Base-by-base conservation (phyloP, 2,888 invertebrate species). In the Platycnemis pennipes region DNA sequence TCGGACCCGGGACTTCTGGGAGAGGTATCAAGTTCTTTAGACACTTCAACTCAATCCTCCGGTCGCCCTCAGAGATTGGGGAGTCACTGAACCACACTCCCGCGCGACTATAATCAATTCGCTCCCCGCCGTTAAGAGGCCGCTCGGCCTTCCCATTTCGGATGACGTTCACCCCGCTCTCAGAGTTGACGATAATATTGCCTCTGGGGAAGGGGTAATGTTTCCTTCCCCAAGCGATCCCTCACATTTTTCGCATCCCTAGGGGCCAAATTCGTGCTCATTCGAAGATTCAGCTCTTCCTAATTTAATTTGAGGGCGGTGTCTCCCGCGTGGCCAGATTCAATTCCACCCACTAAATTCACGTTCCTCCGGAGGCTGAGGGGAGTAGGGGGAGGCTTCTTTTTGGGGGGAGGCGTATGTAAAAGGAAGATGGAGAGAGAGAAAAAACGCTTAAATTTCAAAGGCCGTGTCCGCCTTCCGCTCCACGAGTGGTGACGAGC, bases 301-400 rank as follows among this genome's bases (percentile, higher is more conserved):
- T 77, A 37, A 77, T 77, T 77, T 77, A 77, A 77, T 77, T 77
- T 77, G 31, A 11, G 69, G 37, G 77, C 77, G 77, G 77, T 37
- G 77, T 77, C 77, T 77, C 77, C 77, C 77, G 77, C 13, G 77
- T 77, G 77, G 37, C 77, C 77, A 77, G 37, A 77, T 77, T 77
- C 77, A 77, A 77, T 77, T 77, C 77, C 77, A 37, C 16, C 77
- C 77, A 13, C 77, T 37, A 37, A 77, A 77, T 77, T 77, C 77
- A 13, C 77, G 77, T 37, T 77, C 37, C 77, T 31, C 11, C 31
- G 77, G 63, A 26, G 37, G 77, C 5, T 5, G 77, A 37, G 77
- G 11, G 37, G 77, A 11, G 11, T 13, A 11, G 37, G 16, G 49
- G 37, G 2, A 13, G 37, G 63, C 26, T 63, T 63, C 19, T 56